phyloP scores from a whole-genome alignment of 2,888 invertebrate genomes.

The Mythimna loreyi region DNA sequence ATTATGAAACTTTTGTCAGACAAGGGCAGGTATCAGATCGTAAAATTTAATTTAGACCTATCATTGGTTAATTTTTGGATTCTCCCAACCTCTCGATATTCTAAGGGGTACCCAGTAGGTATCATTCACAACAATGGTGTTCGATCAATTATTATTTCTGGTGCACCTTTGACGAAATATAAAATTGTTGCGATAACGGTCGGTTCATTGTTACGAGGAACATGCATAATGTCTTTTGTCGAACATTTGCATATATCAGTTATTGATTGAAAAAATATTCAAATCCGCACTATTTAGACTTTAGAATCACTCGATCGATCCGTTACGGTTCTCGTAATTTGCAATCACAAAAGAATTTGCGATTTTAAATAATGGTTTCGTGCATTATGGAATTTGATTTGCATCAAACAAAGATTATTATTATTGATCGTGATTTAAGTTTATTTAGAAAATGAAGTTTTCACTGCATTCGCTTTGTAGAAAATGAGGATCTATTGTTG shows the following conservation, averaged over 20 bases:
- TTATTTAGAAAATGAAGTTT: constrained; percentile 72
- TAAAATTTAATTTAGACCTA: constrained; percentile 90
- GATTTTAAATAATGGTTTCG: constrained; percentile 80
- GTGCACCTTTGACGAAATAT: constrained; percentile 89
- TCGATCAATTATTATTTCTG: constrained; percentile 89
- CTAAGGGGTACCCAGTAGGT: constrained; percentile 78
- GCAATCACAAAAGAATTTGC: constrained; percentile 74
- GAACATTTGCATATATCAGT: constrained; percentile 88
- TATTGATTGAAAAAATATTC: constrained; percentile 91
- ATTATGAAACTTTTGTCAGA: constrained; percentile 87
- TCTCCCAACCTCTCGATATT: constrained; percentile 83
- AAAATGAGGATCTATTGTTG: constrained; percentile 77
- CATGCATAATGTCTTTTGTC: constrained; percentile 80
- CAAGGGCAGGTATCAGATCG: constrained; percentile 88
- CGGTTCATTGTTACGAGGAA: constrained; percentile 83
- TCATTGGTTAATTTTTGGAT: constrained; percentile 90
- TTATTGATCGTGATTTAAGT: constrained; percentile 60
- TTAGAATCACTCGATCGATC: constrained; percentile 85
- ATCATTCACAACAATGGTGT: constrained; percentile 86
- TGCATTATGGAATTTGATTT: constrained; percentile 72
- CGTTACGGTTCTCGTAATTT: constrained; percentile 87
- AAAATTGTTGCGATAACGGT: constrained; percentile 89
- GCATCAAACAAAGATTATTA: constrained; percentile 67
- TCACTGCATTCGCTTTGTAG: constrained; percentile 71
- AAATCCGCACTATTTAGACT: constrained; percentile 84